Percentiles rank a stretch among this genome's conserved stretches.
Conservation (phyloP, 2,797 vertebrate genomes). For the Parotocinclus haroldoi region DNA sequence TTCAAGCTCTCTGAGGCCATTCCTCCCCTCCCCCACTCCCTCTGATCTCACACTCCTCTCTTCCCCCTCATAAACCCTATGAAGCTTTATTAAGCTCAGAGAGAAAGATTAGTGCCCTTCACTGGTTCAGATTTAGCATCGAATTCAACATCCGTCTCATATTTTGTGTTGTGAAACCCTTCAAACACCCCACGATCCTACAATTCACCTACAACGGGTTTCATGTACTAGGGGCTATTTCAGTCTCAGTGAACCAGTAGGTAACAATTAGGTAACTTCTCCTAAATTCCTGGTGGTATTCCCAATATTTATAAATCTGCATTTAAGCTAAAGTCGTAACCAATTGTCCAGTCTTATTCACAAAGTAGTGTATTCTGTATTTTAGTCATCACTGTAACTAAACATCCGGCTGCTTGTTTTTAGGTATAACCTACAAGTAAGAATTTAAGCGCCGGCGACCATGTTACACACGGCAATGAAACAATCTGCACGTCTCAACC, state of each 20-base stretch:
- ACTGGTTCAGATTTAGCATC: slow-evolving; percentile 41
- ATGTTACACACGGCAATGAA: slow-evolving; percentile 69
- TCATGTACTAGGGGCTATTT: no score
- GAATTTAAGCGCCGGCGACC: slow-evolving; percentile 29
- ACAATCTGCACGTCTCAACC: slow-evolving; percentile 53
- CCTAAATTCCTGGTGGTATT: no score
- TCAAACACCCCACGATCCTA: not conserved
- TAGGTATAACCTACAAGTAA: not conserved
- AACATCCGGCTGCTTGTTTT: not conserved
- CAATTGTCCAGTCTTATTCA: no score
- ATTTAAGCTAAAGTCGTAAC: no score
- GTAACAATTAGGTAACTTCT: no score
- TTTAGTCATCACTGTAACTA: no score
- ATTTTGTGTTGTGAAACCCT: not conserved
- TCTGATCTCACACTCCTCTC: slow-evolving; percentile 63
- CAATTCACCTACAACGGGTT: no score
- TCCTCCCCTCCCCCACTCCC: slow-evolving; percentile 56
- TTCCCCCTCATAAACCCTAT: slow-evolving; percentile 57
- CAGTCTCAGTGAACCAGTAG: no score
- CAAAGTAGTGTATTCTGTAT: not conserved
- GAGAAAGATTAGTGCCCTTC: slow-evolving; percentile 59
- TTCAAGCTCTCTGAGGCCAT: slow-evolving; percentile 23
- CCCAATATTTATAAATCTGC: no score
- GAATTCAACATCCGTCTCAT: slow-evolving; percentile 7
- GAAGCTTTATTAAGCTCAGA: slow-evolving; percentile 71